A percentile compares a stretch with the other conserved stretches of the same genome.
Conservation (phyloP, 2,797 vertebrate genomes). For the Oryzias sinensis region DNA sequence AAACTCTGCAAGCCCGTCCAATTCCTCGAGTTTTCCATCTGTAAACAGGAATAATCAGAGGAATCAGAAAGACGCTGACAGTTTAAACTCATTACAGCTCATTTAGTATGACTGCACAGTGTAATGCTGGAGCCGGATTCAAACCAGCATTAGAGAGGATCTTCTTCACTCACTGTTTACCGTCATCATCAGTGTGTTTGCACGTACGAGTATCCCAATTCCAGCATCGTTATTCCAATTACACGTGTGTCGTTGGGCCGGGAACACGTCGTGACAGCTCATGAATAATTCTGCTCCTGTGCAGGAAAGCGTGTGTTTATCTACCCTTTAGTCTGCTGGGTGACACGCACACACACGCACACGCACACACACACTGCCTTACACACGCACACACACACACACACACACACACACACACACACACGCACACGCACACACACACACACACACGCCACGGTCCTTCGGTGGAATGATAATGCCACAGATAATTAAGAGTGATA, state of each 20-base stretch:
- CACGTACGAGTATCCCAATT: constrained; percentile 8
- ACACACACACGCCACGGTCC: constrained; percentile 24
- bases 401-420: too few species aligned
- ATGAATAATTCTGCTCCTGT: constrained; percentile 54
- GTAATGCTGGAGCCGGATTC: too few species aligned
- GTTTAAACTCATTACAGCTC: too few species aligned
- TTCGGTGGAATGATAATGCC: constrained; percentile 37
- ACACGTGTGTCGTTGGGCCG: constrained; percentile 22
- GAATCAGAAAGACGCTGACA: too few species aligned
- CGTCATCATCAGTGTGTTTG: neutral
- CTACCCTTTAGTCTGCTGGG: constrained; percentile 50
- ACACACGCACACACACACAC: constrained; percentile 21
- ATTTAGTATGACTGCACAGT: too few species aligned
- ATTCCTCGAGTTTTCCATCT: too few species aligned
- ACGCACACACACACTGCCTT: constrained; percentile 20
- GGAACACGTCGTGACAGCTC: constrained; percentile 49
- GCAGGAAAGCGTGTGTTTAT: constrained; percentile 51
- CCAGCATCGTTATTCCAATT: constrained; percentile 59
- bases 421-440: constrained; percentile 1
- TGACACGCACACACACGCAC: constrained; percentile 21
- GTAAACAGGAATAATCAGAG: too few species aligned
- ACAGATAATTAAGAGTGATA: constrained; percentile 51
- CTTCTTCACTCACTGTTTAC: too few species aligned
- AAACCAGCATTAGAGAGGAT: too few species aligned
- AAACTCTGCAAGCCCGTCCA: too few species aligned